Base-by-base conservation (phyloP, 1,140 invertebrate species). In the Drosophila leontia region DNA sequence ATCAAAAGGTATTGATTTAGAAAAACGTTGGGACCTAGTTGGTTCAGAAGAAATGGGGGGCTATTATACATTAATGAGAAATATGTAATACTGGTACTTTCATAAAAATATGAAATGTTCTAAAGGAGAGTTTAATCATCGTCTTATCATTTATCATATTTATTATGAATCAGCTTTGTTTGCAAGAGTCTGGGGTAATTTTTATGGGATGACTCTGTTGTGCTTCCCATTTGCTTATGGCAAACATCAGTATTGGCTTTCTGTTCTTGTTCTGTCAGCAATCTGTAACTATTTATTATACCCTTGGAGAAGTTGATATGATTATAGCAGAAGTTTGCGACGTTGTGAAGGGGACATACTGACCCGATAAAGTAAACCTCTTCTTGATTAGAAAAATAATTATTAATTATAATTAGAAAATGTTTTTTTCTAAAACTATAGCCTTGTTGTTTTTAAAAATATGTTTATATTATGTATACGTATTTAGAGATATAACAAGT, bases 151-250 rank as follows among this genome's bases (percentile, higher is more conserved):
- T 5, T 23, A 45, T 23, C 12, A 32, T 47, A 35, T 70, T 53
- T 51, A n/a, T 15, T 26, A n/a, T 48, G 35, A 58, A 29, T 58
- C 50, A 41, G 12, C 15, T 15, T 42, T 71, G 50, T 58, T 70
- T 56, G 23, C 32, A 26, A 39, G 29, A 41, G 11, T 57, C 61
- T 59, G 19, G 23, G 19, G 50, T 61, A 69, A 44, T 11, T 42
- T 53, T 56, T 11, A 42, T 13, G 29, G 17, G 11, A 19, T 12
- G 34, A 8, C 41, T 45, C 23, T 58, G 1, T 37, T 39, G 58
- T 51, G 41, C 23, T 71, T 84, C 48, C 48, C 61, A 59, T 67
- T 79, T 62, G 35, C 37, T 45, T 23, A 26, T 26, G 12, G 59
- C 55, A 71, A 74, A 67, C 45, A 48, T 80, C 26, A 17, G 23